These are phyloP conservation scores for Ichneumon xanthorius DNA, from an alignment of 2,888 invertebrate species.

Conservation along the genomic window DNA sequence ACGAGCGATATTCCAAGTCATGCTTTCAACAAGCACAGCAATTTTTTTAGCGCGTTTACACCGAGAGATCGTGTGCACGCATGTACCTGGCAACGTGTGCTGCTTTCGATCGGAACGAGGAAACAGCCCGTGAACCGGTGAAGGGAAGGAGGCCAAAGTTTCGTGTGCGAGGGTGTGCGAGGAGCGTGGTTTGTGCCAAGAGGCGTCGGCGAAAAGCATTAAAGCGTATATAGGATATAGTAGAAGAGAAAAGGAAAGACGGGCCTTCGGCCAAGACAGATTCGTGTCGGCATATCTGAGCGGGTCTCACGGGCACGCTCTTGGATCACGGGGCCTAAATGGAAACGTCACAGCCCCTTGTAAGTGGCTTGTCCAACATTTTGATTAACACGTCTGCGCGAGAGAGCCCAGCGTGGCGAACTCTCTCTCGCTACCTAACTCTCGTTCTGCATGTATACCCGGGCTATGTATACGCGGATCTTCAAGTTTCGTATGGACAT, in stretches of 20 bases:
- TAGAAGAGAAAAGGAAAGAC: slow-evolving; percentile 50
- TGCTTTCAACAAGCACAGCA: too few species aligned
- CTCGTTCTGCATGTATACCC: slow-evolving; percentile 7
- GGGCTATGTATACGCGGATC: slow-evolving; percentile 37
- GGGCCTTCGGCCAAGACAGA: slow-evolving; percentile 66
- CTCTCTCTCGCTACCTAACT: slow-evolving; percentile 28
- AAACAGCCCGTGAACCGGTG: background rate
- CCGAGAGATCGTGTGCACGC: background rate
- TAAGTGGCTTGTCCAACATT: slow-evolving; percentile 85
- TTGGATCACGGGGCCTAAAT: slow-evolving; percentile 78
- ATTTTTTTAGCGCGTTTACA: too few species aligned
- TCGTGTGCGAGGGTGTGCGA: slow-evolving; percentile 1
- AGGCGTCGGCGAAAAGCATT: slow-evolving; percentile 53
- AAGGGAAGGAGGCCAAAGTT: background rate
- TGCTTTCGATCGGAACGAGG: background rate
- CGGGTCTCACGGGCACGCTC: slow-evolving; percentile 68
- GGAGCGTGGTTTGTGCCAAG: slow-evolving; percentile 56
- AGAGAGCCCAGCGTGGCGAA: slow-evolving; percentile 55
- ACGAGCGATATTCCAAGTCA: too few species aligned
- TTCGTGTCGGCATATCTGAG: slow-evolving; percentile 66
- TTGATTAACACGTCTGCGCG: slow-evolving; percentile 84
- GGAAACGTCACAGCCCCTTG: slow-evolving; percentile 84
- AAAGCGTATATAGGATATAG: slow-evolving; percentile 14
- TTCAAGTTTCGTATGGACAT: slow-evolving; percentile 13
- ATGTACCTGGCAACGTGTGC: background rate